phyloP scores from a whole-genome alignment of 2,797 vertebrate species.

The Coracias cyanogaster region DNA sequence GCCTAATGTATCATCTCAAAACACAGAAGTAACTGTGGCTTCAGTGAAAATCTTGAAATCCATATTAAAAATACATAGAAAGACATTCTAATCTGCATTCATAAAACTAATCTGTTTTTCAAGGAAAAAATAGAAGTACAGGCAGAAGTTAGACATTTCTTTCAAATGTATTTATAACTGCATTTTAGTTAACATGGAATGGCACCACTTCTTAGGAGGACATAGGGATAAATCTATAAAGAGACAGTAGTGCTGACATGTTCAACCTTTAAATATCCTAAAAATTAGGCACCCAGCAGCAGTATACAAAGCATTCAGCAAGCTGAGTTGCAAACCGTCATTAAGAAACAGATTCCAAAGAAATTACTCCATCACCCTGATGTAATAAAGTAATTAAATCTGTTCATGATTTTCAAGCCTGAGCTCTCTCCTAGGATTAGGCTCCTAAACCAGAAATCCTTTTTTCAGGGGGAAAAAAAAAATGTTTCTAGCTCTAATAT shows the following conservation, averaged over 20 bases:
- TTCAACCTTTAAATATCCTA: slow-evolving; percentile 16
- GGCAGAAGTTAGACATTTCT: background rate
- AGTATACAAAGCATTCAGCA: background rate
- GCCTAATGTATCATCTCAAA: background rate
- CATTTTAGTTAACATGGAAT: background rate
- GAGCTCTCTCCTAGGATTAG: background rate
- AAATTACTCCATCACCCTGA: background rate
- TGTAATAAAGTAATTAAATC: slow-evolving; percentile 2
- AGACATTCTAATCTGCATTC: background rate
- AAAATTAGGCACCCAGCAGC: background rate
- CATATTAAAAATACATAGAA: background rate
- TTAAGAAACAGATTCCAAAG: background rate
- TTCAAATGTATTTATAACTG: slow-evolving; percentile 5
- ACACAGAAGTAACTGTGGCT: background rate
- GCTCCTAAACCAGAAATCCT: background rate
- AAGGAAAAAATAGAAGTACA: background rate
- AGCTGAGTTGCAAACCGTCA: background rate
- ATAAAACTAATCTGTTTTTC: background rate
- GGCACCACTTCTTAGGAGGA: background rate
- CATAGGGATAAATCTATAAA: background rate
- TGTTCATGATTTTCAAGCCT: background rate
- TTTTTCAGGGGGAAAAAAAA: background rate
- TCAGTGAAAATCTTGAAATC: background rate
- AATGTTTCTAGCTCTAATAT: background rate
- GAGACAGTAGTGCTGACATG: background rate